phyloP scores from a whole-genome alignment of 1,140 invertebrate species.

The Eriocheir sinensis region DNA sequence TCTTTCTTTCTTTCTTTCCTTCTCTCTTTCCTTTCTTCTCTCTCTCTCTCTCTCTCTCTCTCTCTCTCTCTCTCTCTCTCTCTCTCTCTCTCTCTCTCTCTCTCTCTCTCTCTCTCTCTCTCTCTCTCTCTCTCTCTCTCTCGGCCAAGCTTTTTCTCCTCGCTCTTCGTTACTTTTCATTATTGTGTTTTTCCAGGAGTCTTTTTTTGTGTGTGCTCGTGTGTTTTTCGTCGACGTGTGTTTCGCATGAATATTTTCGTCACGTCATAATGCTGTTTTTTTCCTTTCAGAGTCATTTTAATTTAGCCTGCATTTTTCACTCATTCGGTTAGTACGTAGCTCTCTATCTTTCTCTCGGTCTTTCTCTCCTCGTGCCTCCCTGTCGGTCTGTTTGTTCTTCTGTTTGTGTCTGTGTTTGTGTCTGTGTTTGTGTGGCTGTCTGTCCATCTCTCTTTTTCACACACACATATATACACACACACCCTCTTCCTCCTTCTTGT shows the following conservation, averaged over 20 bases:
- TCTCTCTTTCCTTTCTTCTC: conserved; percentile 18
- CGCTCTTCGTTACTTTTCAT: background rate
- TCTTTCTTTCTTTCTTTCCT: conserved; percentile 11
- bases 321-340: conserved; percentile 17
- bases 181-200: background rate
- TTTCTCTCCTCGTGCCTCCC: conserved; percentile 9
- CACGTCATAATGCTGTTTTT: too few species aligned
- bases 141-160: background rate
- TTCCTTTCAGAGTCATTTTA: too few species aligned
- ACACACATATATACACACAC: background rate
- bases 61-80: conserved; percentile 15
- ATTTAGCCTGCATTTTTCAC: too few species aligned
- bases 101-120: background rate
- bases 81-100: background rate
- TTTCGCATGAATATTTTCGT: too few species aligned
- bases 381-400: conserved; percentile 13
- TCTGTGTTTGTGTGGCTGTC: conserved; percentile 41
- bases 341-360: background rate
- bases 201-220: conserved; percentile 33
- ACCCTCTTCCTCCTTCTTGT: background rate
- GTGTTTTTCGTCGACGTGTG: conserved; percentile 35
- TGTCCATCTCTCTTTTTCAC: conserved; percentile 1
- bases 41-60: conserved; percentile 42
- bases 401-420: conserved; percentile 41
- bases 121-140: conserved; percentile 48